These are phyloP conservation scores for Oncorhynchus clarkii DNA, from an alignment of 2,113 vertebrate species.

Conservation along the genomic window DNA sequence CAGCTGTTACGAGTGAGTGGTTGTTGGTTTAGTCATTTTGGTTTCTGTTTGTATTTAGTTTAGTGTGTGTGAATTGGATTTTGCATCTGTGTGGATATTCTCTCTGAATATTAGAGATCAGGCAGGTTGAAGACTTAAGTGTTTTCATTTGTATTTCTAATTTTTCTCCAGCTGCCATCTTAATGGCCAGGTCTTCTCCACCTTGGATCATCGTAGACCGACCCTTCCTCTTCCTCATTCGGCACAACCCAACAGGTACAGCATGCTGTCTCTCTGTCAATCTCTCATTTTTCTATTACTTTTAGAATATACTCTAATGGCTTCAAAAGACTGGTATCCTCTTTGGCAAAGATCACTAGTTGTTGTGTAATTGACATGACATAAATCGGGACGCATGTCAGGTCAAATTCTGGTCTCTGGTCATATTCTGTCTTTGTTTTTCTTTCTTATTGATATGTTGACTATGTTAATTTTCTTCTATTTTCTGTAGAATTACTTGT, in stretches of 20 bases:
- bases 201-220: constrained; percentile 90
- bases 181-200: constrained; percentile 90
- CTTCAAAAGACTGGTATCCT: not conserved
- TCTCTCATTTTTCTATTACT: not conserved
- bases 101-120: not conserved
- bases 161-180: constrained; percentile 79
- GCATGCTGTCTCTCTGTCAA: not conserved
- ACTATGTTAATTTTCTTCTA: not conserved
- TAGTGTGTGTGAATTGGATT: not conserved
- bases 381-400: not conserved
- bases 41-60: not conserved
- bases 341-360: not conserved
- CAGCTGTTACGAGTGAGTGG: constrained; percentile 87
- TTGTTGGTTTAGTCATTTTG: not conserved
- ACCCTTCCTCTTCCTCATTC: constrained; percentile 90
- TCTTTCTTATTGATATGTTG: not conserved
- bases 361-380: not conserved
- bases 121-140: not conserved
- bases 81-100: not conserved
- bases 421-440: not conserved
- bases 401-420: not conserved
- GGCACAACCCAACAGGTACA: constrained; percentile 90
- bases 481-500: not conserved
- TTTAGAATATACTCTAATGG: not conserved
- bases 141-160: not conserved